phyloP scores from a whole-genome alignment of 2,113 vertebrate genomes.

The Todiramphus chloris region DNA sequence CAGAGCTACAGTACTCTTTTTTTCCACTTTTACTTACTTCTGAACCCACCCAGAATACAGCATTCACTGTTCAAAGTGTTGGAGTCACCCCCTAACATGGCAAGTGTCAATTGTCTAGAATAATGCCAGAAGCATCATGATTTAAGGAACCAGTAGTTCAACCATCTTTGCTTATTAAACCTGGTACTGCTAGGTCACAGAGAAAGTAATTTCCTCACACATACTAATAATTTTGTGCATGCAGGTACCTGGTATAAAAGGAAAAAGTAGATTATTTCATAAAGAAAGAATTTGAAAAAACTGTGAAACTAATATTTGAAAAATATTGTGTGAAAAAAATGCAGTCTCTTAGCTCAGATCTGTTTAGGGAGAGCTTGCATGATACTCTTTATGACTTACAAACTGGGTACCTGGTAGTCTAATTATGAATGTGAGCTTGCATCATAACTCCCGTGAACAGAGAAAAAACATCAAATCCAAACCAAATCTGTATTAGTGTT shows the following conservation, averaged over 20 bases:
- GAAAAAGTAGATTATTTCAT: neutral
- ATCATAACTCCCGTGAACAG: neutral
- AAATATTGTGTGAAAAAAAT: neutral
- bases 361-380: neutral
- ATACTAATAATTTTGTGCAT: neutral
- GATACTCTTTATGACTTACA: neutral
- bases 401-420: neutral
- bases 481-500: neutral
- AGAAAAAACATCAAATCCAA: neutral
- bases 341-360: neutral
- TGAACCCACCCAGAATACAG: neutral
- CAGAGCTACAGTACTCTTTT: neutral
- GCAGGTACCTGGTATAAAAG: neutral
- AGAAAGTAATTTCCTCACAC: neutral
- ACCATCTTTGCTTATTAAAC: neutral
- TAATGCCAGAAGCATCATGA: accelerated
- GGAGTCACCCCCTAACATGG: neutral
- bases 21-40: neutral
- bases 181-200: neutral
- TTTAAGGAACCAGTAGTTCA: neutral
- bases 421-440: neutral
- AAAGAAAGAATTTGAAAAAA: neutral
- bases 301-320: neutral
- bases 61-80: accelerated
- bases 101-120: neutral